Percentiles rank a stretch among this genome's conserved stretches.
Conservation (phyloP, 2,113 vertebrate genomes). For the Aramus guarauna region DNA sequence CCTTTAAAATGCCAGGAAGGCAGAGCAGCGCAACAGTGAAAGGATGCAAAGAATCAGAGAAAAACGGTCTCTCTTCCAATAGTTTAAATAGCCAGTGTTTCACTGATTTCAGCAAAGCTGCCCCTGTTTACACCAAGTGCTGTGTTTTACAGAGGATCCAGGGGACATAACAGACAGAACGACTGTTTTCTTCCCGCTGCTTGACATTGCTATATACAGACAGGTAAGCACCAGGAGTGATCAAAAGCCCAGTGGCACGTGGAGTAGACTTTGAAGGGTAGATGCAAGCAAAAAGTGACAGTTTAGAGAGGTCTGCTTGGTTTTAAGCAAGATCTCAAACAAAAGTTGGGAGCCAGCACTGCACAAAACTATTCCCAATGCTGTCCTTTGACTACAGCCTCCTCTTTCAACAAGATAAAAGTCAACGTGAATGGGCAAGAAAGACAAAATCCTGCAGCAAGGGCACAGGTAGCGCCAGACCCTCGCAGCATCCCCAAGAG, state of each 20-base stretch:
- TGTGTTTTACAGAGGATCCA: neutral
- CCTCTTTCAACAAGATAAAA: slow-evolving; percentile 5
- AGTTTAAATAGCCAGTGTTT: neutral
- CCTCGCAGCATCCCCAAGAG: neutral
- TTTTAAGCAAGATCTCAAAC: slow-evolving; percentile 22
- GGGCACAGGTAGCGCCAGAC: neutral
- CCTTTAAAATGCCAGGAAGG: neutral
- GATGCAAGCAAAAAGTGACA: slow-evolving; percentile 26
- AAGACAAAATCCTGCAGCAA: slow-evolving; percentile 37
- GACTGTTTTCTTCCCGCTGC: neutral
- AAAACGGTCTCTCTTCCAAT: neutral
- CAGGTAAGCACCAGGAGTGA: neutral
- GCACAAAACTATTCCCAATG: slow-evolving; percentile 38
- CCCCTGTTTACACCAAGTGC: neutral
- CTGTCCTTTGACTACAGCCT: neutral
- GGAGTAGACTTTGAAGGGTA: slow-evolving; percentile 12
- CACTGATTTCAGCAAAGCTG: neutral
- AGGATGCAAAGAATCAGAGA: neutral
- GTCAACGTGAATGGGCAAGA: neutral
- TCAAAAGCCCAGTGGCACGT: neutral
- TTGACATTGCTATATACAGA: neutral
- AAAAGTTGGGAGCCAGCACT: neutral
- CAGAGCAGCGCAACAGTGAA: neutral
- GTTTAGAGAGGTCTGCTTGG: neutral
- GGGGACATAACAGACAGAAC: neutral